Evolutionary conservation across 2,797 vertebrate genomes (phyloP), one percentile per base, ranked within the genome.

Genomic region (Sebastes kiyomatsui): DNA sequence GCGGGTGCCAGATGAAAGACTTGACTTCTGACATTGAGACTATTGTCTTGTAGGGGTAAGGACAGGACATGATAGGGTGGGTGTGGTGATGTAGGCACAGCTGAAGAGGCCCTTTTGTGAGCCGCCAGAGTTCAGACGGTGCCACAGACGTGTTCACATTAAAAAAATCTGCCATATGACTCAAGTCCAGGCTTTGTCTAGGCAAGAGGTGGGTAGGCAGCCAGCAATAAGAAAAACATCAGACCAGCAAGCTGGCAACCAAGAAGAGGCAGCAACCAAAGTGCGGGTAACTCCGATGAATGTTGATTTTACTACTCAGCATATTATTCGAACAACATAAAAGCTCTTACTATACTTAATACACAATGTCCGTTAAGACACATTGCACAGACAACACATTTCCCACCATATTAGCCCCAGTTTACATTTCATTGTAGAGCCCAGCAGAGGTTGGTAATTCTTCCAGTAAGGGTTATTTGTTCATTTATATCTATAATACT

Each of bases 21-120:
- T 38, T 73, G 58, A 70, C 7, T 79, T 59, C 49, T 85, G 90
- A 90, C 85, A 90, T 23, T 75, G 69, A 82, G 35, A 73, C 72
- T 20, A 79, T 84, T 89, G 86, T 88, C 69, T 84, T 28, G 35
- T 22, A 42, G 61, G 77, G 66, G 25, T 38, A 77, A 78, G 25
- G 66, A 80, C 67, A 64, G 76, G 55, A 70, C 65, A 64, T 60
- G 60, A 77, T 16, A 42, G 68, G 67, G 75, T 27, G 64, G 13
- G 18, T 18, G 14, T 65, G 27, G 60, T 86, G 77, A 84, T n/a
- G 61, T 75, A 81, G 61, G 59, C 13, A 52, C 10, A 58, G 33
- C 33, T 75, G 54, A 88, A 88, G 35, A 67, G 67, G 54, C 65
- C 61, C 78, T 79, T 80, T 82, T 83, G 84, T 84, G 66, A 69